These are phyloP conservation scores for Falcaria lacertinaria DNA, from an alignment of 2,888 invertebrate species.

Conservation along the genomic window DNA sequence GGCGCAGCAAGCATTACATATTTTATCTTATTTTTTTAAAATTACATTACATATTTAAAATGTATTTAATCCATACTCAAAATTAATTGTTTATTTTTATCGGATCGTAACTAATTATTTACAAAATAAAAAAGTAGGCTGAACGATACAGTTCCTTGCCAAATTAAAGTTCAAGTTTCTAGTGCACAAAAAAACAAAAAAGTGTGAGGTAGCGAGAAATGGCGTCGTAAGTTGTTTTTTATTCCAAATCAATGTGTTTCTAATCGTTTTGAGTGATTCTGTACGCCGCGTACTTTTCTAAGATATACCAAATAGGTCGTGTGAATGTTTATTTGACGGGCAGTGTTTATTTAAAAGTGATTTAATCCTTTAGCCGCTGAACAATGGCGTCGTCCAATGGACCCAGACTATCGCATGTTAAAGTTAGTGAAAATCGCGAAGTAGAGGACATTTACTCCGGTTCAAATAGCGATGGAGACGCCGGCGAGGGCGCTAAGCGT, in stretches of 20 bases:
- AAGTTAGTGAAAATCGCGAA: constrained; percentile 66
- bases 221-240: constrained; percentile 79
- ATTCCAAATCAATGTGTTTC: constrained; percentile 64
- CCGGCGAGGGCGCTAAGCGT: constrained; percentile 65
- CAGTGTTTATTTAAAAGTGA: constrained; percentile 45
- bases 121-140: too few species aligned
- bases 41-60: too few species aligned
- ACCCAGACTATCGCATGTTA: constrained; percentile 65
- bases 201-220: constrained; percentile 67
- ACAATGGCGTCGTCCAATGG: constrained; percentile 78
- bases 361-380: constrained; percentile 49
- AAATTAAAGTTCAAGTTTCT: constrained; percentile 27
- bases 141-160: constrained; percentile 28
- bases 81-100: too few species aligned
- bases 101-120: too few species aligned
- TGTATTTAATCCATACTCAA: too few species aligned
- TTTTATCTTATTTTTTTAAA: too few species aligned
- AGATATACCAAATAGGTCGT: constrained; percentile 36
- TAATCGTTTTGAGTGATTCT: constrained; percentile 44
- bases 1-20: too few species aligned
- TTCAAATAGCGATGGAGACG: constrained; percentile 52
- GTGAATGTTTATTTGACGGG: constrained; percentile 57
- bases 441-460: constrained; percentile 46
- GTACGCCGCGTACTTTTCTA: constrained; percentile 35
- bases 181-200: constrained; percentile 43